These are phyloP conservation scores for Megaustenia siamemsis DNA, from an alignment of 2,888 invertebrate species.

Conservation along the genomic window DNA sequence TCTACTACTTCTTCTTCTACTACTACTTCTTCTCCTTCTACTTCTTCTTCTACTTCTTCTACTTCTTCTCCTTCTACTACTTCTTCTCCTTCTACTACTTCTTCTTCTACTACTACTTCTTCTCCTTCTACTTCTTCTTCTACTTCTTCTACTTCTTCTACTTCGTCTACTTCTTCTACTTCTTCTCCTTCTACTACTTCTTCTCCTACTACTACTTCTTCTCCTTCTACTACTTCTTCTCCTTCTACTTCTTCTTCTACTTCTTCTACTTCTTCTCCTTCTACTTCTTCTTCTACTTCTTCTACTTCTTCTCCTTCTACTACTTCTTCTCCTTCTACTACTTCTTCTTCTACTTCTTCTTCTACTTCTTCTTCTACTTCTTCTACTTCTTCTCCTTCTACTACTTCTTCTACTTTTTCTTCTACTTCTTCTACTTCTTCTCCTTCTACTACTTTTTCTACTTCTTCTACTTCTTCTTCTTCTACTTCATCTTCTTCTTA, in stretches of 20 bases:
- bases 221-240: background rate
- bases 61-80: constrained; percentile 12
- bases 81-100: background rate
- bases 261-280: background rate
- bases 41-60: too few relatives aligned
- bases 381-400: constrained; percentile 8
- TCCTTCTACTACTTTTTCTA: too few relatives aligned
- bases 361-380: background rate
- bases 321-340: too few relatives aligned
- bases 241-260: background rate
- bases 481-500: background rate
- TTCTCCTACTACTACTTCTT: too few relatives aligned
- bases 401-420: constrained; percentile 24
- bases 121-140: background rate
- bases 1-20: too few relatives aligned
- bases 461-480: constrained; percentile 10
- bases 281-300: too few relatives aligned
- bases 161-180: too few relatives aligned
- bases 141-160: background rate
- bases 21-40: too few relatives aligned
- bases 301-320: too few relatives aligned
- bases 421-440: too few relatives aligned
- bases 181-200: too few relatives aligned
- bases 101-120: background rate
- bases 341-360: too few relatives aligned